A percentile compares a stretch with the other conserved stretches of the same genome.
Conservation (phyloP, 2,797 vertebrate genomes). For the Acipenser transmontanus region DNA sequence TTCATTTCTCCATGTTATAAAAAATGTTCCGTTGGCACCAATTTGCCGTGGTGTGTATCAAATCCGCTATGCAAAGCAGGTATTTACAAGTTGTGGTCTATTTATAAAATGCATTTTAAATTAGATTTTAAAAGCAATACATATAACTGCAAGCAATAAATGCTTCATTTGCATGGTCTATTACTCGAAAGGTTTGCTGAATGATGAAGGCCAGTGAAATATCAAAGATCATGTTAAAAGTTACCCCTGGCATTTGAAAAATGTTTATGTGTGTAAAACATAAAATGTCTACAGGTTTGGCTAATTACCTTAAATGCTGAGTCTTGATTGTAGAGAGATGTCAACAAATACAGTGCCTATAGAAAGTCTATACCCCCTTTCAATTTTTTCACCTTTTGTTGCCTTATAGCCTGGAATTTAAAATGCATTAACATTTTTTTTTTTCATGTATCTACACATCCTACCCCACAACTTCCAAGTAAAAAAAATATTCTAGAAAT, state of each 20-base stretch:
- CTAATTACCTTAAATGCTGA: no score
- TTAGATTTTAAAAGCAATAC: not conserved
- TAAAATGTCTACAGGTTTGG: no score
- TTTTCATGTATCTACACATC: no score
- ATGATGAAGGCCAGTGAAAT: slow-evolving; percentile 26
- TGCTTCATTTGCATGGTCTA: not conserved
- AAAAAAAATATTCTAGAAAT: no score
- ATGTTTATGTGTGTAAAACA: no score
- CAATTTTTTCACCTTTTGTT: no score
- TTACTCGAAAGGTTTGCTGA: slow-evolving; percentile 1
- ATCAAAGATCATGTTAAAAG: slow-evolving; percentile 36
- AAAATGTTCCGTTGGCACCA: not conserved
- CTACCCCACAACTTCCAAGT: no score
- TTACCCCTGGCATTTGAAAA: slow-evolving; percentile 32
- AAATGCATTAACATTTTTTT: no score
- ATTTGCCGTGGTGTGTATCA: not conserved
- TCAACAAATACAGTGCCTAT: no score
- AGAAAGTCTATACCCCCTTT: no score
- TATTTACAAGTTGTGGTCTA: not conserved
- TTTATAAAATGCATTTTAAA: not conserved
- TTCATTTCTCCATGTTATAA: not conserved
- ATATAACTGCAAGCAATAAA: not conserved
- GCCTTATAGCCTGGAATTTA: no score
- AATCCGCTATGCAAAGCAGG: not conserved
- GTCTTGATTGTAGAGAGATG: no score